Evolutionary conservation across 2,113 vertebrate species (phyloP), one percentile per base, ranked within the genome.

Genomic region (Eupsittula cactorum): DNA sequence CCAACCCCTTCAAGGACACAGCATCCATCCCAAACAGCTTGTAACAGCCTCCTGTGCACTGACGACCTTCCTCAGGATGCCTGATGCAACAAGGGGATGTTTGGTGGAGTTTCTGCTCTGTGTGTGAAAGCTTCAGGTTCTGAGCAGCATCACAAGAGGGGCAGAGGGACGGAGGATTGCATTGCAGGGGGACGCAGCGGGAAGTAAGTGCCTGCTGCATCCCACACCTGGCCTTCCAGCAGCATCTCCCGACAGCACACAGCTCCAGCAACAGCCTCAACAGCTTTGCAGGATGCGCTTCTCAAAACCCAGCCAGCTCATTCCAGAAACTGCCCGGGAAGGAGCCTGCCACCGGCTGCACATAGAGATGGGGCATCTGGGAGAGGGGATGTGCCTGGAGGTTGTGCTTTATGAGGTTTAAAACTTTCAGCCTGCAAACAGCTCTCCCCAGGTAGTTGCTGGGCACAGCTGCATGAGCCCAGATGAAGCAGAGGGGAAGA

Each of bases 131-230:
- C 46, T 63, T 46, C 35, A 25, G 57, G 60, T 59, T 52, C 11
- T 4, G 23, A 65, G 39, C 78, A 44, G 39, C 37, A 21, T 28
- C 69, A 16, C 39, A 14, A 24, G 53, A 28, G 70, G 41, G 69
- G 21, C 37, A 27, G 44, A 44, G 77, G 55, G 71, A 50, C 1
- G 2, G 44, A 71, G 49, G 74, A 65, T 17, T 15, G 46, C 21
- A 11, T 3, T 6, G 27, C 4, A 0, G 42, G 44, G 88, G 82
- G 71, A 75, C 4, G 1, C 39, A 31, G 59, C 0, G 0, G 59
- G 73, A 49, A 80, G 21, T 2, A 5, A 76, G 11, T 0, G 3
- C 74, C 79, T 70, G 88, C 69, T 4, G 3, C 49, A 7, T 28
- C 53, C 73, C 33, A 50, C 82, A 55, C 53, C 78, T 82, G 82